These are phyloP conservation scores for Haemorhous mexicanus DNA, from an alignment of 2,113 vertebrate species.

Conservation along the genomic window DNA sequence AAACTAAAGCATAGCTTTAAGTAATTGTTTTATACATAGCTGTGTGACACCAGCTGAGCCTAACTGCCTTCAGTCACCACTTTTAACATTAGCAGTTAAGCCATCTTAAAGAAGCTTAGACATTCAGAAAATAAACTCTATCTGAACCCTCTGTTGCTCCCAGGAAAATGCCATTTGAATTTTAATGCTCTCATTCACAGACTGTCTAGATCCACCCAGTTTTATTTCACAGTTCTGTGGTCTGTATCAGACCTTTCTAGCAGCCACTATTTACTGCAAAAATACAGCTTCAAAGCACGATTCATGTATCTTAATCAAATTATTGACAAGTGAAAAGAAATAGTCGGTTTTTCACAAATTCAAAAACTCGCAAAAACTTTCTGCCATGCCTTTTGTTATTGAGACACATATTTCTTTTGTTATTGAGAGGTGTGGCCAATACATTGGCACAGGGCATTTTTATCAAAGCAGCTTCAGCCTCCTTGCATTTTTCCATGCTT, in stretches of 20 bases:
- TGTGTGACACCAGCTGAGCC: conserved; percentile 16
- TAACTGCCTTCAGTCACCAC: conserved; percentile 6
- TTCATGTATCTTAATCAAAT: background rate
- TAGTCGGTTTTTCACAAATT: background rate
- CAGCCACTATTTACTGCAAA: background rate
- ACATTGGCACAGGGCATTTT: background rate
- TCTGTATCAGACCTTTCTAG: conserved; percentile 12
- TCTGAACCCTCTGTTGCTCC: conserved; percentile 44
- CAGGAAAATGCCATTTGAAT: conserved; percentile 48
- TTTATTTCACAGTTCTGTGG: conserved; percentile 52
- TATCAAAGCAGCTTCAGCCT: background rate
- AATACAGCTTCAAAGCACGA: background rate
- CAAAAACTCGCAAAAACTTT: background rate
- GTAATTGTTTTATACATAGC: background rate
- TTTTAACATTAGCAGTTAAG: conserved; percentile 38
- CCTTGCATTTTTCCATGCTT: background rate
- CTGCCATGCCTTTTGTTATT: background rate
- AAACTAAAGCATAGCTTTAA: conserved; percentile 13
- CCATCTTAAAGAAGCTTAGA: conserved; percentile 36
- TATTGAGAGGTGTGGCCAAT: background rate
- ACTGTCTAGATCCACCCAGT: conserved; percentile 30
- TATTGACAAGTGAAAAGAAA: background rate
- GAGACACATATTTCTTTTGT: background rate
- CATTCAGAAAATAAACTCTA: conserved; percentile 54
- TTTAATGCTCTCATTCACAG: conserved; percentile 46